Percentiles rank a stretch among this genome's conserved stretches.
These are phyloP conservation scores for Sebastes taczanowskii DNA, from an alignment of 2,797 vertebrate genomes.

Conservation along the genomic window DNA sequence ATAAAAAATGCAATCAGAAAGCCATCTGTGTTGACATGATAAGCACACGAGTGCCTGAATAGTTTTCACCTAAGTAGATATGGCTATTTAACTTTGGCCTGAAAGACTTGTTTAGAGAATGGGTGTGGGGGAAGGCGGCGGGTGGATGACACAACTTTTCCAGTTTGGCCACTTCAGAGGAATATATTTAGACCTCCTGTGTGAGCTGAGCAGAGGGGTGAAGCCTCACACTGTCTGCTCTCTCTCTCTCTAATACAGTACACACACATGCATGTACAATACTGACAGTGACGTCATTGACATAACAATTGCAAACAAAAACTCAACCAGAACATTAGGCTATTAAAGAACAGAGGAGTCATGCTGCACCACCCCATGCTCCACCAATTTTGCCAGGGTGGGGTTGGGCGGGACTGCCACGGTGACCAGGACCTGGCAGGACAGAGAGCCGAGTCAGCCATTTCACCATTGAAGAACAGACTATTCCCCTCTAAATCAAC, in stretches of 20 bases:
- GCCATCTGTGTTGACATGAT: background rate
- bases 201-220: slow-evolving; percentile 65
- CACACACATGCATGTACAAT: background rate
- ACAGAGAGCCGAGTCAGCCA: background rate
- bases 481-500: background rate
- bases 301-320: slow-evolving; percentile 15
- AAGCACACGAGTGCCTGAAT: background rate
- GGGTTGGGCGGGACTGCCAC: slow-evolving; percentile 15
- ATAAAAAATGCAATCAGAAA: background rate
- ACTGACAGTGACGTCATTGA: background rate
- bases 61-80: background rate
- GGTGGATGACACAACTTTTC: slow-evolving; percentile 61
- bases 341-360: background rate
- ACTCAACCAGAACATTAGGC: background rate
- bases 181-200: slow-evolving; percentile 68
- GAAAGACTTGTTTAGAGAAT: slow-evolving; percentile 44
- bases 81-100: slow-evolving; percentile 33
- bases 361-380: background rate
- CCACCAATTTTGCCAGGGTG: slow-evolving; percentile 8
- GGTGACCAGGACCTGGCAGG: background rate
- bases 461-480: background rate
- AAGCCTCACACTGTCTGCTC: slow-evolving; percentile 17
- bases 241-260: background rate
- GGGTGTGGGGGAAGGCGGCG: slow-evolving; percentile 28
- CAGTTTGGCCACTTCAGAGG: slow-evolving; percentile 62